phyloP scores from a whole-genome alignment of 2,888 invertebrate genomes.

The Seladonia tumulorum region DNA sequence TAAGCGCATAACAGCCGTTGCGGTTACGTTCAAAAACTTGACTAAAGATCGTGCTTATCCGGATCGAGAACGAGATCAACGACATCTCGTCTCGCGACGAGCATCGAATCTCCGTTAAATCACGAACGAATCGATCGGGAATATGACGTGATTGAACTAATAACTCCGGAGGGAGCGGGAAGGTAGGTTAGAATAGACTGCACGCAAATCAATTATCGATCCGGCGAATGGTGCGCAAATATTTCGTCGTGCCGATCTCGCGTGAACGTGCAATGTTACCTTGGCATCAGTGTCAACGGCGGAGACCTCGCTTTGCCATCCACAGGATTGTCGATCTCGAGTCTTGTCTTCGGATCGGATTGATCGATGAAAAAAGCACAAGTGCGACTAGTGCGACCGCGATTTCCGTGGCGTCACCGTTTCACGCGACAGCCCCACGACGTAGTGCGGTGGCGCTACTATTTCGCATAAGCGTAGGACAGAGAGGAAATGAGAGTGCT shows the following conservation, averaged over 20 bases:
- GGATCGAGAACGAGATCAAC: neutral
- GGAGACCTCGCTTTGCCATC: conserved; percentile 46
- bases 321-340: conserved; percentile 20
- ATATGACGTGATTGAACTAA: conserved; percentile 42
- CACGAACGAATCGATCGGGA: conserved; percentile 35
- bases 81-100: neutral
- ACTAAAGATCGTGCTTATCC: conserved; percentile 30
- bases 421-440: conserved; percentile 51
- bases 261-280: conserved; percentile 37
- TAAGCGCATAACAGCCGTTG: conserved; percentile 35
- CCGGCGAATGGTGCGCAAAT: conserved; percentile 71
- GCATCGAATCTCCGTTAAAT: conserved; percentile 33
- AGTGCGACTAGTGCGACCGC: conserved; percentile 32
- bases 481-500: too few species aligned
- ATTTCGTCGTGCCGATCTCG: neutral
- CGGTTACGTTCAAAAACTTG: conserved; percentile 42
- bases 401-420: conserved; percentile 58
- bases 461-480: too few species aligned
- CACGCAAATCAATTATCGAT: conserved; percentile 76
- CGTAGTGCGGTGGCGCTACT: too few species aligned
- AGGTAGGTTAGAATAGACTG: conserved; percentile 68
- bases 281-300: conserved; percentile 46
- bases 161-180: conserved; percentile 47
- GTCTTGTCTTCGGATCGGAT: conserved; percentile 25
- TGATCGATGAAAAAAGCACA: conserved; percentile 50